Percentiles rank a stretch among this genome's conserved stretches.
These are phyloP conservation scores for Cirrhinus molitorella DNA, from an alignment of 2,797 vertebrate genomes.

Conservation along the genomic window DNA sequence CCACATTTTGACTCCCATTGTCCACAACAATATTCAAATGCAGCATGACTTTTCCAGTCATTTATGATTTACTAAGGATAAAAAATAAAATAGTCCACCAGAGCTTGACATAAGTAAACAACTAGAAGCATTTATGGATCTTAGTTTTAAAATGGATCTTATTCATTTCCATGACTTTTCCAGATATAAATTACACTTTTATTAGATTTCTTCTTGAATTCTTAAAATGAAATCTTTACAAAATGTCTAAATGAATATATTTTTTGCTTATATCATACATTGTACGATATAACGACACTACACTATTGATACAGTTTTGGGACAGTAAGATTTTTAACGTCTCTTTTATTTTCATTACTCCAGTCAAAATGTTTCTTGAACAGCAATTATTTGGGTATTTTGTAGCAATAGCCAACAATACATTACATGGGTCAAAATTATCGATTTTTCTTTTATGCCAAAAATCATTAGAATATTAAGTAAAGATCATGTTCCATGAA, in stretches of 20 bases:
- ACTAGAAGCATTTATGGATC: background rate
- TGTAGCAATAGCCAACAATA: no score
- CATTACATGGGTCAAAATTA: no score
- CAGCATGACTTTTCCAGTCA: background rate
- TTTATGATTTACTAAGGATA: background rate
- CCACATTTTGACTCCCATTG: background rate
- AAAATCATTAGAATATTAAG: no score
- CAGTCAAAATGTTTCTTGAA: no score
- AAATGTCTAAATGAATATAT: background rate
- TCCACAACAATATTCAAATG: background rate
- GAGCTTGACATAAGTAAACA: background rate
- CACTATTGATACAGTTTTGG: no score
- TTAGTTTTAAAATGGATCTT: background rate
- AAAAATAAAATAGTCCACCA: background rate
- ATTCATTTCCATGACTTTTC: no score
- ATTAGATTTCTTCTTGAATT: background rate
- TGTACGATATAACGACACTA: no score
- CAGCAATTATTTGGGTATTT: no score
- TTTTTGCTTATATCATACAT: background rate
- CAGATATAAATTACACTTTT: background rate
- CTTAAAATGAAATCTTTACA: background rate
- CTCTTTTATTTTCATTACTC: no score
- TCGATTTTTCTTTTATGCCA: no score
- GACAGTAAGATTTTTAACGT: no score
- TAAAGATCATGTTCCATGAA: no score